Base-by-base conservation (phyloP, 2,888 invertebrate genomes). In the Aphodius sticticus region DNA sequence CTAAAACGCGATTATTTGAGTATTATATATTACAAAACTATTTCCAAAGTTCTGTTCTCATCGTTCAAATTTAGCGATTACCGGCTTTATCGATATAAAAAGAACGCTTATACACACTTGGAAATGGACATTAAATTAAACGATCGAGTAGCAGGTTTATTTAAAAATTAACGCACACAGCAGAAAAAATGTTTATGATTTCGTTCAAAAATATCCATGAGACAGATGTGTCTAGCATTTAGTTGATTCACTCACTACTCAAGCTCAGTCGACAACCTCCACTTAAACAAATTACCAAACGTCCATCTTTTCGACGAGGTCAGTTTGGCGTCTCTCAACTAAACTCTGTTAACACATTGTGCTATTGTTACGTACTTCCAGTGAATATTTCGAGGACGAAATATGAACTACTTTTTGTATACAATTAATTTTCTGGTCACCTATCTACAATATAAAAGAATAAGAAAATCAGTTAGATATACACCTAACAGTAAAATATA, bases 31-130 rank as follows among this genome's bases (percentile, higher is more conserved):
- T 9, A 53, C 7, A 53, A 53, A 9, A 53, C 53, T 53, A 53
- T 53, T 53, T 53, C 1, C 2, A 53, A 53, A 1, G 12, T 53
- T 53, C 53, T 53, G 53, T 53, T 53, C 53, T 53, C 53, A 53
- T 53, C 7, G 53, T 53, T 53, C 53, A 53, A 53, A 53, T 9
- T 53, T 53, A 53, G 53, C 53, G 53, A 2, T 53, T 53, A 12
- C 53, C 53, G 12, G 4, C 53, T 12, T 12, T 53, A 12, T 12
- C 7, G 1, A 53, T 53, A 53, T 53, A 53, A 53, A 53, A 53
- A 53, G 53, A 53, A 53, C 53, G 53, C 53, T 53, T 53, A 53
- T 53, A 53, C 53, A 53, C 53, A 53, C 53, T 53, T 53, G 53
- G 9, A 53, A 53, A 53, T 53, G 53, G 53, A 53, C 53, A 53